These are phyloP conservation scores for Kryptolebias ocellatus DNA, from an alignment of 2,797 vertebrate species.

Conservation along the genomic window DNA sequence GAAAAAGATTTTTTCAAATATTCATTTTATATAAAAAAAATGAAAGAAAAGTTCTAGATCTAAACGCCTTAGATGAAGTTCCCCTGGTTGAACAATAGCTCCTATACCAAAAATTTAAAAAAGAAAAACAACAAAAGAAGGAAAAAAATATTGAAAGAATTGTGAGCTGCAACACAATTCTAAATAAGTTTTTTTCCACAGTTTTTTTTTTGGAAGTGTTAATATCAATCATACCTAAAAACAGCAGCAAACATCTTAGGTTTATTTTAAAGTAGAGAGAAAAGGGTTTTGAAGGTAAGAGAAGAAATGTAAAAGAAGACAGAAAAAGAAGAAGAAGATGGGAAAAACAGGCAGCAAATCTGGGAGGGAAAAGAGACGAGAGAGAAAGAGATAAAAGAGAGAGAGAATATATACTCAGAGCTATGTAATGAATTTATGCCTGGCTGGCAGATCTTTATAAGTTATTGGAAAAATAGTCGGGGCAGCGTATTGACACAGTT, in stretches of 20 bases:
- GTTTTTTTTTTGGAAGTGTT: background rate
- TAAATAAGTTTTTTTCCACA: too few relatives aligned
- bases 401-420: slow-evolving; percentile 81
- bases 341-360: slow-evolving; percentile 21
- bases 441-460: slow-evolving; percentile 91
- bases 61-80: too few relatives aligned
- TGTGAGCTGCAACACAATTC: too few relatives aligned
- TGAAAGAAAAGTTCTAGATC: background rate
- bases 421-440: slow-evolving; percentile 87
- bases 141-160: too few relatives aligned
- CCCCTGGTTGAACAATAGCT: too few relatives aligned
- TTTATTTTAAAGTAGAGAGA: slow-evolving; percentile 22
- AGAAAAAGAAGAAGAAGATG: slow-evolving; percentile 2
- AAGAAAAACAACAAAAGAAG: too few relatives aligned
- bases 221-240: slow-evolving; percentile 41
- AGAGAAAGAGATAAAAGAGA: slow-evolving; percentile 39
- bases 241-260: slow-evolving; percentile 7
- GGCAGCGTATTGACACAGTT: slow-evolving; percentile 96
- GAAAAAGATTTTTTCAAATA: background rate
- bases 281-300: slow-evolving; percentile 3
- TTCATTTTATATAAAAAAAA: background rate
- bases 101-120: too few relatives aligned
- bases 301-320: slow-evolving; percentile 6
- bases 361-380: slow-evolving; percentile 24
- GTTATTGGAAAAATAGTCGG: slow-evolving; percentile 95